Conservation (phyloP, 2,888 invertebrate genomes). For the Heteromyza rotundicornis region DNA sequence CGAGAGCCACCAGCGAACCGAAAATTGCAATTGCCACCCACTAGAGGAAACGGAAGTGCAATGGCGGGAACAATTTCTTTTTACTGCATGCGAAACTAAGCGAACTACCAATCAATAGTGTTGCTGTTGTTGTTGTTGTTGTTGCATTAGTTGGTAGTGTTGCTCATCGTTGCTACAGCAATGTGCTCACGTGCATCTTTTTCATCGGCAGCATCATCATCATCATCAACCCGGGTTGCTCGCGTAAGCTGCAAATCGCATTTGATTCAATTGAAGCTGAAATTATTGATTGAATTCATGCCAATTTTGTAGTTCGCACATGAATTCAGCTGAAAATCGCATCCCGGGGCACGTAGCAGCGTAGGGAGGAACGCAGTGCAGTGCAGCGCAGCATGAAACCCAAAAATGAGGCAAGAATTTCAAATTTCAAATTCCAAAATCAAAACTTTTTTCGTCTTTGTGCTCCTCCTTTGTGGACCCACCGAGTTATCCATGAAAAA, state of each 20-base stretch:
- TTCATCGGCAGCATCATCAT: not conserved
- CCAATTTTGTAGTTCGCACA: slow-evolving; percentile 38
- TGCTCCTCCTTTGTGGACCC: no score
- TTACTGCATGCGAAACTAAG: no score
- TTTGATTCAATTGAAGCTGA: slow-evolving; percentile 54
- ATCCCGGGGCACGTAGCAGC: slow-evolving; percentile 49
- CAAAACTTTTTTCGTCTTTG: not conserved
- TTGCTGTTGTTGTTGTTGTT: not conserved
- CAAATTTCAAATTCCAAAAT: not conserved
- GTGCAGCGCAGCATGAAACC: not conserved
- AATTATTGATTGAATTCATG: slow-evolving; percentile 53
- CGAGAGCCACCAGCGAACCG: no score
- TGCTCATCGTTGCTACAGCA: no score
- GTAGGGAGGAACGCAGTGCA: not conserved
- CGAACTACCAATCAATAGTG: not conserved
- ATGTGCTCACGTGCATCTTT: not conserved
- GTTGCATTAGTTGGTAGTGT: no score
- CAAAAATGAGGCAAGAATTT: not conserved
- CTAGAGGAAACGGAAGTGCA: no score
- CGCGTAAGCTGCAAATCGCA: slow-evolving; percentile 38
- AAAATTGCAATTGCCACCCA: no score
- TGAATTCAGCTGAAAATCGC: slow-evolving; percentile 56
- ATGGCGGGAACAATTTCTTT: no score
- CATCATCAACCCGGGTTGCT: not conserved
- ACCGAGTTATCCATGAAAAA: no score